Evolutionary conservation across 2,888 invertebrate species (phyloP).

Genomic region (Microctonus hyperodae): DNA sequence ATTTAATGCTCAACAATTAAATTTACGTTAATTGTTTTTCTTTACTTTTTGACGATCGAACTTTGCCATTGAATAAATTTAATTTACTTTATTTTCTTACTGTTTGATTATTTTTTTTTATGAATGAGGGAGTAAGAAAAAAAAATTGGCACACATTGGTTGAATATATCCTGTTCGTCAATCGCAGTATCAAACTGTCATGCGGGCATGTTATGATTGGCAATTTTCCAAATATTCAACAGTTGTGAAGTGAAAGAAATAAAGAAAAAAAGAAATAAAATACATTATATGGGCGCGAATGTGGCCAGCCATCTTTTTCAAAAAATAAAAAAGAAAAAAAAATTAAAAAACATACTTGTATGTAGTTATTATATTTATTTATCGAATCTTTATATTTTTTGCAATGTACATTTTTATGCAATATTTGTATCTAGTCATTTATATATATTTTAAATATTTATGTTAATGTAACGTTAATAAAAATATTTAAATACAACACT

Average conservation of each 20-base stretch:
- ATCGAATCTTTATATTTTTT: constrained; percentile 57
- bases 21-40: constrained; percentile 28
- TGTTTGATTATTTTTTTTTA: constrained; percentile 26
- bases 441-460: constrained; percentile 61
- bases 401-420: constrained; percentile 63
- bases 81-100: constrained; percentile 36
- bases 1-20: not conserved
- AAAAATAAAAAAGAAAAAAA: constrained; percentile 12
- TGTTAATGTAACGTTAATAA: constrained; percentile 62
- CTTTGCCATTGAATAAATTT: constrained; percentile 44
- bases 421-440: constrained; percentile 64
- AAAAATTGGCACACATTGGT: constrained; percentile 5
- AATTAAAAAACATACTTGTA: constrained; percentile 32
- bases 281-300: constrained; percentile 10
- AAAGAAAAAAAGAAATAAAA: not conserved
- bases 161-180: constrained; percentile 26
- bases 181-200: constrained; percentile 36
- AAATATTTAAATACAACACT: constrained; percentile 56
- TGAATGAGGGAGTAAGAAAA: not conserved
- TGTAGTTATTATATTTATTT: constrained; percentile 59
- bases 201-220: constrained; percentile 41
- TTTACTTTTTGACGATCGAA: constrained; percentile 38
- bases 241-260: constrained; percentile 16
- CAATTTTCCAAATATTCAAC: constrained; percentile 30
- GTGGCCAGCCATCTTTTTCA: constrained; percentile 29